Base-by-base conservation (phyloP, 2,888 invertebrate species). In the Exephanes ischioxanthus region DNA sequence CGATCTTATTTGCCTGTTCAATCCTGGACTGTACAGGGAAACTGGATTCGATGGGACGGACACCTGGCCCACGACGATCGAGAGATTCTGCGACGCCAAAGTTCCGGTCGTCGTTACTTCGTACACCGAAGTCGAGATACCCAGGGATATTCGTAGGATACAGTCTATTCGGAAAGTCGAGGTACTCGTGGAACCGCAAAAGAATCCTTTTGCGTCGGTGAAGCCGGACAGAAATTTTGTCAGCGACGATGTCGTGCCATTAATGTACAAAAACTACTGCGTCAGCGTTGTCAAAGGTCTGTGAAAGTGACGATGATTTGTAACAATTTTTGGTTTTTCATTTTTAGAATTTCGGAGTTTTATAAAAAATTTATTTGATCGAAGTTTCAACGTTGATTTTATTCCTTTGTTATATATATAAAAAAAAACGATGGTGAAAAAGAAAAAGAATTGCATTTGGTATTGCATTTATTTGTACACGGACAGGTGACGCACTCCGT, bases 221-320 rank as follows among this genome's bases (percentile, higher is more conserved):
- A 95, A 96, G 86, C 97, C 97, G 0, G 97, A 97, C 88, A 95
- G 97, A 70, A 97, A 97, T 90, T 97, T 97, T 87, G 96, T 97
- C 16, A 96, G 96, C 6, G 97, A 97, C 89, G 96, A 97, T 85
- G 95, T 95, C 67, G 95, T 95, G 68, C 97, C 97, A 0, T 93
- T 97, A 81, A 95, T 97, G 90, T 97, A 96, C 90, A 97, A 97
- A 91, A 97, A 97, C 94, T 96, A 96, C 92, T 96, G 95, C 93
- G 94, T 95, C 87, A 94, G 95, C 90, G 94, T 96, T 84, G 92
- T 96, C 63, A 88, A 81, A 80, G 92, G 91, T 30, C 6, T 86
- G 9, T 85, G 61, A 84, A 45, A 58, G 19, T 22, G n/a, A 63
- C 30, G 16, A 30, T 63, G 14, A 30, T 48, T 3, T 48, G 1